Evolutionary conservation across 2,797 vertebrate species (phyloP).

Genomic region (Emys orbicularis): DNA sequence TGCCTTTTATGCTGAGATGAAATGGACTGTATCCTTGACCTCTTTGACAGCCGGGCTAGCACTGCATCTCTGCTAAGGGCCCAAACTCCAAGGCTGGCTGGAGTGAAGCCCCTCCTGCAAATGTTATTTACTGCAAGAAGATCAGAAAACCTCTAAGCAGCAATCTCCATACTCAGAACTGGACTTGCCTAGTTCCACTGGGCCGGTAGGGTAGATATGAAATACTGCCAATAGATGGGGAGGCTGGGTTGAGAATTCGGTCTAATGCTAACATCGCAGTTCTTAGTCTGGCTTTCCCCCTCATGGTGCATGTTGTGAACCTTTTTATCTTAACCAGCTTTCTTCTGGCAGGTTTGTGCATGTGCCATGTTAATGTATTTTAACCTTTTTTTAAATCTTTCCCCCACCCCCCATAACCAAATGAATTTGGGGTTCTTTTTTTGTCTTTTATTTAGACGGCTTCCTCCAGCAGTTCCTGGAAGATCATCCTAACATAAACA

Average conservation of each 20-base stretch:
- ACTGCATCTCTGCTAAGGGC: not conserved
- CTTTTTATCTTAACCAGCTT: slow-evolving; percentile 59
- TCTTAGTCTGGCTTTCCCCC: slow-evolving; percentile 8
- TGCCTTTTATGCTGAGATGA: not conserved
- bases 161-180: not conserved
- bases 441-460: slow-evolving; percentile 79
- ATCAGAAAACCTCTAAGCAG: slow-evolving; percentile 25
- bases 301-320: slow-evolving; percentile 55
- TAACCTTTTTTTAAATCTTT: slow-evolving; percentile 48
- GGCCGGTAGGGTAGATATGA: not conserved
- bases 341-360: slow-evolving; percentile 58
- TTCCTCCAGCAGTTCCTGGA: slow-evolving; percentile 79
- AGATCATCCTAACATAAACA: slow-evolving; percentile 74
- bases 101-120: not conserved
- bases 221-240: not conserved
- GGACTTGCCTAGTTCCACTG: slow-evolving; percentile 8
- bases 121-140: slow-evolving; percentile 13
- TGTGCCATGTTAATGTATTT: slow-evolving; percentile 55
- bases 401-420: not conserved
- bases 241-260: not conserved
- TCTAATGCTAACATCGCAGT: not conserved
- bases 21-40: not conserved
- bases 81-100: not conserved
- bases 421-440: slow-evolving; percentile 68
- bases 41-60: not conserved